phyloP scores from a whole-genome alignment of 2,113 vertebrate species.

The Ciconia maguari region DNA sequence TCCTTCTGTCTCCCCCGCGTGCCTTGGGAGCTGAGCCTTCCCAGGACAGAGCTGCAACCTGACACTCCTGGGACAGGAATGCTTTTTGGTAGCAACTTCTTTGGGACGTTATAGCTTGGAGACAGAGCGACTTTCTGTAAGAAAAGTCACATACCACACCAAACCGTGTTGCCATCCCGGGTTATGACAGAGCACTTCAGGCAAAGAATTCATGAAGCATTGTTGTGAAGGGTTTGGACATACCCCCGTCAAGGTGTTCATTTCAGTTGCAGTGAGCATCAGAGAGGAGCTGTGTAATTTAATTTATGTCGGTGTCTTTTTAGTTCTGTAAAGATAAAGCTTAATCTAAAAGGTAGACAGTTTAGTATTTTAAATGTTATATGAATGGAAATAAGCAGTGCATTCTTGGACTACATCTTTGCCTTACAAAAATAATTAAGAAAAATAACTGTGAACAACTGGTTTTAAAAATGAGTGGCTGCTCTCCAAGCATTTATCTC shows the following conservation, averaged over 20 bases:
- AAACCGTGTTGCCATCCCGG: neutral
- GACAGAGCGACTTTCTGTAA: neutral
- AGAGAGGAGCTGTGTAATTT: neutral
- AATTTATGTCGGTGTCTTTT: neutral
- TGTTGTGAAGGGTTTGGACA: neutral
- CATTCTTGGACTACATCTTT: neutral
- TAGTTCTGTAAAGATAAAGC: neutral
- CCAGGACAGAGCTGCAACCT: neutral
- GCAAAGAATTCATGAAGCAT: fast-evolving
- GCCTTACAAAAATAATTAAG: neutral
- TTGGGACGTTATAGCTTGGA: neutral
- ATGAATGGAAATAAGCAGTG: neutral
- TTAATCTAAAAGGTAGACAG: neutral
- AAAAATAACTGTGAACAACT: neutral
- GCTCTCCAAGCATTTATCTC: neutral
- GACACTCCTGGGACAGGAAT: neutral
- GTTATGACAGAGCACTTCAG: neutral
- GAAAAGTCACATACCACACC: neutral
- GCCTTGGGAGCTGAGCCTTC: neutral
- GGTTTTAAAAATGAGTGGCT: neutral
- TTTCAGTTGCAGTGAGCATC: neutral
- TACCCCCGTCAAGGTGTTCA: neutral
- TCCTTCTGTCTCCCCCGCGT: neutral
- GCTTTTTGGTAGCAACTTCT: neutral
- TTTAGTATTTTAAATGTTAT: neutral